Evolutionary conservation across 2,797 vertebrate genomes (phyloP), one percentile per base, ranked within the genome.

Genomic region (Bradypodion ventrale): DNA sequence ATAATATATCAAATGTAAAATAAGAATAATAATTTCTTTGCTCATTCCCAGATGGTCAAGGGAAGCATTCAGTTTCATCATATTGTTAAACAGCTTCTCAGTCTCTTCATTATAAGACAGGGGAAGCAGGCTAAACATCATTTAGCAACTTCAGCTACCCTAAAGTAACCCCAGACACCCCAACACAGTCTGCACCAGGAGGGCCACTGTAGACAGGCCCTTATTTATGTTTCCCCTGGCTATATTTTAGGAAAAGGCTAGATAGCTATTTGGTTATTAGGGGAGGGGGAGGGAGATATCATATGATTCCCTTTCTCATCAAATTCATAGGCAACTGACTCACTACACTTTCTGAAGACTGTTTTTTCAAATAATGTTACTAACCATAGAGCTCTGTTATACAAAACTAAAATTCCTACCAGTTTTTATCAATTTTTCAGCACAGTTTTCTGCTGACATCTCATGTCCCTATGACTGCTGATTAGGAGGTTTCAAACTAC

Each of bases 361-460:
- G 29, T 76, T 84, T 12, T 60, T 68, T 79, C 59, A 75, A 81
- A 83, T 69, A 80, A 56, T 69, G 73, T 70, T 77, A 59, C 52
- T 42, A 13, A 44, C 9, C 84, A 79, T 76, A 78, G 77, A 85
- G 66, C 79, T 77, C 85, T 85, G 89, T 87, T 90, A 87, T 37
- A 88, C 62, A 63, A 83, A 83, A 25, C 1, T 85, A 75, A 60
- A 70, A 86, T 91, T 83, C 90, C 90, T 91, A 52, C 65, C 76
- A 63, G 40, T 46, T n/a, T 68, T 83, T 78, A 46, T 86, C 84
- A 73, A 63, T 88, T 90, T 89, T 94, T 92, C 92, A 87, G 87
- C 63, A 84, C 2, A 87, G 78, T 46, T 37, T 59, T 68, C n/a
- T 74, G 23, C 8, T 91, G 89, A 89, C 78, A 85, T 82, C 89